Evolutionary conservation across 2,888 invertebrate genomes (phyloP).

Genomic region (Archaeoteleia sp.): DNA sequence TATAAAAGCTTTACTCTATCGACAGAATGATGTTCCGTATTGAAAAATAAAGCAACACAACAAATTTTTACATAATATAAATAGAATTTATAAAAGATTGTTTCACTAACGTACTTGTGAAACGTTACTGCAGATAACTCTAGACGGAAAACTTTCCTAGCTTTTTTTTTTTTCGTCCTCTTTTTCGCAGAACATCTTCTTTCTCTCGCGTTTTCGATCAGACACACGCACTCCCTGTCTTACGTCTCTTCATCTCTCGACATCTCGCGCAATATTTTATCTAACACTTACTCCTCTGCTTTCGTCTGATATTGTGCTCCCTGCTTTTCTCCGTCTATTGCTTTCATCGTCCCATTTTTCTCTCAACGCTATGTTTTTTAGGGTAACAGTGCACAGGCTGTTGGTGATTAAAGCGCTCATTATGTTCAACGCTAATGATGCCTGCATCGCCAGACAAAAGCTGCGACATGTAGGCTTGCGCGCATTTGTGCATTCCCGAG

Average conservation of each 20-base stretch:
- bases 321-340: conserved; percentile 38
- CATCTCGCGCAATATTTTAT: conserved; percentile 32
- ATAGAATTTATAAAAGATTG: no score
- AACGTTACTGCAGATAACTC: no score
- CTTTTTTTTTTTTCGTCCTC: conserved; percentile 17
- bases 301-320: conserved; percentile 31
- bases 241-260: conserved; percentile 22
- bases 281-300: conserved; percentile 38
- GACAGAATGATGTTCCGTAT: no score
- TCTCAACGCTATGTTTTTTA: conserved; percentile 40
- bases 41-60: no score
- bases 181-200: conserved; percentile 21
- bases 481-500: conserved; percentile 36
- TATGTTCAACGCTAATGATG: conserved; percentile 72
- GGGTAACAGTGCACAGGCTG: conserved; percentile 60
- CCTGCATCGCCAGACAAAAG: conserved; percentile 69
- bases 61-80: no score
- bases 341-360: conserved; percentile 29
- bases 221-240: conserved; percentile 17
- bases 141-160: conserved; percentile 4
- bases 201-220: conserved; percentile 19
- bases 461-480: conserved; percentile 56
- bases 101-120: no score
- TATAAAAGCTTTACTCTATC: no score
- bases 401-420: conserved; percentile 74